Evolutionary conservation across 2,797 vertebrate species (phyloP), one percentile per base, ranked within the genome.

Genomic region (Fistularia commersonii): DNA sequence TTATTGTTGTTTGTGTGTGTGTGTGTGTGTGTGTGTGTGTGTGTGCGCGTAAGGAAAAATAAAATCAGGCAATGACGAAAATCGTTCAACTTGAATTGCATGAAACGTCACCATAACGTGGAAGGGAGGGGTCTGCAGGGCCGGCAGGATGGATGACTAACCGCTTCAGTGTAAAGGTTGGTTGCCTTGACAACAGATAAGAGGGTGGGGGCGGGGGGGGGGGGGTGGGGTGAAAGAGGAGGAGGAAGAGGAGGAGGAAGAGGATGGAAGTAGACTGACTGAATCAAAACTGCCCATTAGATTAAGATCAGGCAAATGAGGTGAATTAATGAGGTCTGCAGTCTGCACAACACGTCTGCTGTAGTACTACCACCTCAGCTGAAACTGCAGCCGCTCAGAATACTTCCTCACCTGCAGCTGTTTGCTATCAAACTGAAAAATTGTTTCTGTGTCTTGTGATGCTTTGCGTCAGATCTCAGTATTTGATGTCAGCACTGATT

Each of bases 121-220:
- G 45, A 9, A 13, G 8, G 23, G 23, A 23, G 23, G 23, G 23
- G 23, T 23, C 23, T 23, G 23, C 23, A 4, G 23, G 14, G 48
- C 13, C 23, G 40, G 11, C 11, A 33, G 40, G 64, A 66, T 9
- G 51, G 72, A 67, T 80, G 76, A 82, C 76, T 61, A 61, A 77
- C 49, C 48, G 64, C 53, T 54, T 46, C 8, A 33, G 45, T 35
- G 54, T 59, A 58, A 64, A 41, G 64, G 58, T 45, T 8, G 45
- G 82, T 84, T 81, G 60, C 77, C 77, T 57, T 74, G 82, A 64
- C 82, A 74, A 84, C 82, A 2, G 39, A n/a, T 15, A 36, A 51
- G 53, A 9, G n/a, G 14, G 5, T 32, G 15, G 0, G 3, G 32
- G 32, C 32, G 13, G 32, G 43, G 23, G 38, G 39, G 34, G 49